Percentiles rank a stretch among this genome's conserved stretches.
These are phyloP conservation scores for Pterophyllum scalare DNA, from an alignment of 2,113 vertebrate species.

Conservation along the genomic window DNA sequence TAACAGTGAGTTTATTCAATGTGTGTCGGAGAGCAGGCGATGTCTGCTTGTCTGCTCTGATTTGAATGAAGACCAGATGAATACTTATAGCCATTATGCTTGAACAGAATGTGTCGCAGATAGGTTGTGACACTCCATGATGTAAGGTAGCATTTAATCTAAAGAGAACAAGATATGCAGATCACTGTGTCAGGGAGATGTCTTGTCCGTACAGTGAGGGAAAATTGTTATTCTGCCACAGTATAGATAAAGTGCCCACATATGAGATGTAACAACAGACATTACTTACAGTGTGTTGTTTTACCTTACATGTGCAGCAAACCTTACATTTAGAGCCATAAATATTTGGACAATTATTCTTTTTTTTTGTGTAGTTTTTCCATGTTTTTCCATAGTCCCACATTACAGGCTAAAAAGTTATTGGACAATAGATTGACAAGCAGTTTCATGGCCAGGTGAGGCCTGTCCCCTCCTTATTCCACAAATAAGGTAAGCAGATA, in stretches of 20 bases:
- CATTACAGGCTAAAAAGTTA: background rate
- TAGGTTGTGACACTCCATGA: slow-evolving; percentile 52
- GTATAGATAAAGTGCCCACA: background rate
- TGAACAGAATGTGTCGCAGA: slow-evolving; percentile 45
- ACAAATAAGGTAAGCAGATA: background rate
- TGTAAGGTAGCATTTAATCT: slow-evolving; percentile 61
- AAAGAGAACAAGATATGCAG: slow-evolving; percentile 58
- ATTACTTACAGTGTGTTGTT: background rate
- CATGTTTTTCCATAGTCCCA: background rate
- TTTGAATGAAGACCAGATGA: slow-evolving; percentile 60
- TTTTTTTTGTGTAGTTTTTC: background rate
- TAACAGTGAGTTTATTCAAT: slow-evolving; percentile 40
- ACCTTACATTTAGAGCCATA: background rate
- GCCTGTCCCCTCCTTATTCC: background rate
- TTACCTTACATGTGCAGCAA: background rate
- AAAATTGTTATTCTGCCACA: slow-evolving; percentile 25
- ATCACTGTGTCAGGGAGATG: slow-evolving; percentile 46
- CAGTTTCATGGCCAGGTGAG: background rate
- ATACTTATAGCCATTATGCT: slow-evolving; percentile 49
- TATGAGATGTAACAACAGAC: background rate
- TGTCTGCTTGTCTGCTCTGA: slow-evolving; percentile 48
- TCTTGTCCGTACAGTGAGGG: slow-evolving; percentile 22
- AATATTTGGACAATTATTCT: background rate
- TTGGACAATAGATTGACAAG: background rate
- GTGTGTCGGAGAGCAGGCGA: slow-evolving; percentile 21